Base-by-base conservation (phyloP, 2,113 vertebrate genomes). In the Gasterosteus aculeatus region DNA sequence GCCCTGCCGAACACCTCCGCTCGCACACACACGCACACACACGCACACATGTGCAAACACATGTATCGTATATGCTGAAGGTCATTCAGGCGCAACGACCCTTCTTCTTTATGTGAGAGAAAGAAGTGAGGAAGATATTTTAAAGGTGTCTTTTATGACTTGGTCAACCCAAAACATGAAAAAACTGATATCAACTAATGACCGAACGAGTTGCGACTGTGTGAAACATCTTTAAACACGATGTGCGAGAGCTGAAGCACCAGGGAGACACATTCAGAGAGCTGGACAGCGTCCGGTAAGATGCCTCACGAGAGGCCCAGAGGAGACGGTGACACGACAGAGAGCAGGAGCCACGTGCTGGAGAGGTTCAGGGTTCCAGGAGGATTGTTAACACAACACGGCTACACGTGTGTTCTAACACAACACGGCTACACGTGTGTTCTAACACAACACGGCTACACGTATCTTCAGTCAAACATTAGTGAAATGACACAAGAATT, bases 381-480 rank as follows among this genome's bases (percentile, higher is more conserved):
- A 75, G 73, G 63, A 89, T 87, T 76, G 1, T 85, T 80, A 88
- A 80, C 60, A 77, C 69, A 22, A 39, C 4, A 35, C 79, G 72
- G 81, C 81, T 82, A 1, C 63, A 76, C 81, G 83, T 80, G 83
- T 86, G 81, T 86, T 86, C 85, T 80, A 88, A 80, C 60, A 77
- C 69, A 22, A 39, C 4, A 35, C 79, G 72, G 81, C 81, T 82
- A 1, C 63, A 76, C 81, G 83, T 80, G 83, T 86, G 81, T 86
- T 86, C 85, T 80, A 88, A 80, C 60, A 77, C 69, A 22, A 39
- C 4, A 35, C 79, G 72, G 81, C 81, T 82, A 1, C 63, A 76
- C 81, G 83, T 87, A 83, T 88, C 88, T 90, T 90, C 78, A 81
- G 85, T 88, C 79, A 83, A 84, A 88, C 86, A 90, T 89, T 90